Evolutionary conservation across 2,113 vertebrate species (phyloP), one percentile per base, ranked within the genome.

Genomic region (Numenius arquata): DNA sequence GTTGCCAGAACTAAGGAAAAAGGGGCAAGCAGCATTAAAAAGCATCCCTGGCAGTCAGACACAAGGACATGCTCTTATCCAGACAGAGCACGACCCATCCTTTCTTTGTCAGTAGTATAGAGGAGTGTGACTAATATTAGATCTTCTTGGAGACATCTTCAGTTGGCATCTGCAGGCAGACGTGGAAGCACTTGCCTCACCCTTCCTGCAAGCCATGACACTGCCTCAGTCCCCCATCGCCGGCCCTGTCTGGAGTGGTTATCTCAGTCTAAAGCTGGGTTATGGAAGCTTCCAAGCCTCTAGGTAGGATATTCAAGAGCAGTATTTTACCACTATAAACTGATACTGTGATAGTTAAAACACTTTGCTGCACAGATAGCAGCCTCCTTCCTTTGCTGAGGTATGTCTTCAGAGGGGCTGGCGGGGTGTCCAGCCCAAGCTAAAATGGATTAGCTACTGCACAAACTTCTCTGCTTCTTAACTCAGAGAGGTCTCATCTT

Each of bases 171-270:
- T 87, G 41, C 55, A 87, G 59, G 30, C 73, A 91, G 50, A 80
- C 38, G 18, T 7, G 7, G 71, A 80, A 93, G 52, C 3, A 4
- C 41, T 70, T 50, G 34, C 63, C 53, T 76, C 65, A 62, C 36
- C 50, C 74, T 77, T 47, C 55, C 26, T 36, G 59, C 36, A 74
- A 58, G 62, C 26, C 17, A 25, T 18, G 22, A 48, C 2, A 1
- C 48, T 72, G n/a, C 29, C 61, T 63, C 11, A 5, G 26, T 29
- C 7, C 18, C 53, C 25, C 2, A 9, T 7, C 0, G 1, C 27
- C 16, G 5, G 74, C 9, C 45, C 34, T 48, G 74, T 13, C 40
- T 62, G 79, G 55, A 74, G 30, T 0, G 4, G 41, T 30, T 67
- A 82, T 38, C 78, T 79, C 4, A 2, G 43, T 32, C 43, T 83